phyloP scores from a whole-genome alignment of 2,888 invertebrate genomes.

The Drosophila putrida region DNA sequence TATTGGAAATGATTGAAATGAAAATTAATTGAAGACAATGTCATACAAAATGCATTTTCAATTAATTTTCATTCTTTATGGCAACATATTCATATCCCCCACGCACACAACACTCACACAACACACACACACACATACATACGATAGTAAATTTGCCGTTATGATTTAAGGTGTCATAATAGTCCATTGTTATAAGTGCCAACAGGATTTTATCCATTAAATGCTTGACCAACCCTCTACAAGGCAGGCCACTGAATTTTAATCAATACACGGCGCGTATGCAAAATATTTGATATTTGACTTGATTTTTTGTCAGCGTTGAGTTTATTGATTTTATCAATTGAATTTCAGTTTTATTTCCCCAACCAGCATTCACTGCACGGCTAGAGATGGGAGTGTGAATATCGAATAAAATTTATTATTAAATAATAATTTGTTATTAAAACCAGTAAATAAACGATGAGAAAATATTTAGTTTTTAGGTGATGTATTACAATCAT shows the following conservation, averaged over 20 bases:
- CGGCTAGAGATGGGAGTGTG: background rate
- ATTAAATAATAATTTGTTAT: background rate
- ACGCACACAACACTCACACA: slow-evolving; percentile 12
- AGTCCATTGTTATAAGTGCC: slow-evolving; percentile 67
- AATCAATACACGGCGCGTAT: slow-evolving; percentile 42
- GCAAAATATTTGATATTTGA: slow-evolving; percentile 49
- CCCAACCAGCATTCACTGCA: background rate
- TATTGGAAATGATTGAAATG: slow-evolving; percentile 62
- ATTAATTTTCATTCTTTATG: slow-evolving; percentile 73
- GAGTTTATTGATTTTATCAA: slow-evolving; percentile 48
- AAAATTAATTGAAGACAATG: slow-evolving; percentile 80
- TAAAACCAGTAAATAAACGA: too few species aligned
- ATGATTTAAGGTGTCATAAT: slow-evolving; percentile 79
- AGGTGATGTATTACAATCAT: too few species aligned
- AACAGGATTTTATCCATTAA: slow-evolving; percentile 63
- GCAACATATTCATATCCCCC: slow-evolving; percentile 42
- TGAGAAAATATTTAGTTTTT: too few species aligned
- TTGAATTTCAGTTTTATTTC: slow-evolving; percentile 42
- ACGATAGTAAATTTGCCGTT: slow-evolving; percentile 50
- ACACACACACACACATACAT: slow-evolving; percentile 16
- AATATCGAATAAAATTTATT: background rate
- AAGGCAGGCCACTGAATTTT: slow-evolving; percentile 33
- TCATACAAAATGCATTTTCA: slow-evolving; percentile 76
- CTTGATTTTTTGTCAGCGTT: slow-evolving; percentile 30
- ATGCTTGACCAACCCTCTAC: slow-evolving; percentile 32